Base-by-base conservation (phyloP, 2,113 vertebrate species). In the Motacilla tschutschensis region DNA sequence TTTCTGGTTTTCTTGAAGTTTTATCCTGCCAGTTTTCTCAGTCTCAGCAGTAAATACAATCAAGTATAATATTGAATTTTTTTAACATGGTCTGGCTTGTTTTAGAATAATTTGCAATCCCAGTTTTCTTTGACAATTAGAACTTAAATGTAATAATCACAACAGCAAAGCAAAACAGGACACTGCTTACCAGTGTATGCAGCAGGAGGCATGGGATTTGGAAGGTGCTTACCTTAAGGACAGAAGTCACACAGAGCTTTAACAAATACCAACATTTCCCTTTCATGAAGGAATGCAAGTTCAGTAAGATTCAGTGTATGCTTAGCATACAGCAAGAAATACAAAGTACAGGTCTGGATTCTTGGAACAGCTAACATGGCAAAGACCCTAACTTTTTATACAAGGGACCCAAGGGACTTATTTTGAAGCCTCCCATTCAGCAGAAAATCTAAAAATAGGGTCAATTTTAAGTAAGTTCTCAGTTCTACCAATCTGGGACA, bases 71-170 rank as follows among this genome's bases (percentile, higher is more conserved):
- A 71, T 14, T 25, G 72, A 22, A 63, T 66, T 50, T 64, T 43
- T 88, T 67, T 81, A 70, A 57, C 5, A 3, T 6, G 22, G 20
- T 47, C 69, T 50, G 43, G 24, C 67, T 75, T 50, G 38, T 21
- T 87, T 53, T 54, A 79, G 26, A 33, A 24, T 40, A 63, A 79
- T 29, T 58, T 86, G 60, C 60, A 93, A 69, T 64, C 86, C 89
- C 81, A 87, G 25, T 91, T 77, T 94, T 90, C 93, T 95, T 83
- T 93, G 93, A 88, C 94, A 93, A 89, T 74, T 77, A 90, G 76
- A 91, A 85, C 24, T 59, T 28, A 24, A 1, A 54, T 6, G 48
- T 38, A 58, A 58, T 46, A 47, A 60, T 80, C 73, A 85, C 82
- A 87, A 72, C 54, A 91, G 85, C 84, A 86, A 93, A 92, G 73